Evolutionary conservation across 2,888 invertebrate genomes (phyloP), one percentile per base, ranked within the genome.

Genomic region (Latrodectus elegans): DNA sequence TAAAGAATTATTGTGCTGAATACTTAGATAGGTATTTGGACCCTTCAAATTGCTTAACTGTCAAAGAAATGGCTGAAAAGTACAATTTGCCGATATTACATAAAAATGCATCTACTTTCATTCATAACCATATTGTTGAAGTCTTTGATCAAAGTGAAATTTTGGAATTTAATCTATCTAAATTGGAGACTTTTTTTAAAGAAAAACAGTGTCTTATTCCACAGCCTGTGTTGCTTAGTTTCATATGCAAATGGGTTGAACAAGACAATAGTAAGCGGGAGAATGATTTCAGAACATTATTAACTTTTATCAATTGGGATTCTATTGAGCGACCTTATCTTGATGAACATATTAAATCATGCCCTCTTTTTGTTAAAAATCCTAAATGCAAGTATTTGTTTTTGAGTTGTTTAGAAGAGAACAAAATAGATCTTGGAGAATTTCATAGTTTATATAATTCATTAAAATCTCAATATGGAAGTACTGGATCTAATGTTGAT

Each of bases 1-100:
- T 95, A 89, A 94, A 95, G 91, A 92, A 92, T 89, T 94, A 94
- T 91, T 95, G 95, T 92, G 94, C 94, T 84, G 94, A 95, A 90
- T 95, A 94, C 90, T 92, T 95, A 90, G 94, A 94, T 80, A 92
- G 94, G 78, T 94, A 94, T 92, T 91, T 95, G 89, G 94, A 94
- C 91, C 92, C 94, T 71, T 93, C 94, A 81, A 95, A 95, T 92
- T 95, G 95, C 92, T 92, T 95, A 38, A 93, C 94, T 89, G 94
- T 94, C 10, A 94, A 94, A 91, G 94, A 94, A 90, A 92, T 95
- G 90, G 94, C 94, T 3, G 93, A 94, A 89, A 93, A 94, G 90
- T 95, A 94, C 91, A 94, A 93, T 90, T 92, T 95, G 89, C 93
- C 94, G 70, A 92, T 93, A 89, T 92, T 95, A 82, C 93, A 93